Conservation (phyloP, 1,140 invertebrate genomes). For the Chionoecetes opilio region DNA sequence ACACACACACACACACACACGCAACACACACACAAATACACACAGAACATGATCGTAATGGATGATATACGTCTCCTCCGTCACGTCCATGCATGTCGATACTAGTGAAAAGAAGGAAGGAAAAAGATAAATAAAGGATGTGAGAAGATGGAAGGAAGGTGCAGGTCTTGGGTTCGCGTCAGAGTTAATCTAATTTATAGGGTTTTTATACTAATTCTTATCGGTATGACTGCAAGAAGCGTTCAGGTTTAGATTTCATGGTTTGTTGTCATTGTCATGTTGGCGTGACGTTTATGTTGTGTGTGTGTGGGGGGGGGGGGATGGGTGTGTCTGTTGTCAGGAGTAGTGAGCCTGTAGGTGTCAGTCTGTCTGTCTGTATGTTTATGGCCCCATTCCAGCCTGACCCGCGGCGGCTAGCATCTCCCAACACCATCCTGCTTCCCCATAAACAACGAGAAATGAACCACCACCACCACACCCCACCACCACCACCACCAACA, state of each 20-base stretch:
- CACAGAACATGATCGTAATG: neutral
- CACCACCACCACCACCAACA: conserved; percentile 1
- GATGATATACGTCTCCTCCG: neutral
- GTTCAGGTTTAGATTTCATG: conserved; percentile 52
- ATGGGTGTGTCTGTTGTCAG: conserved; percentile 15
- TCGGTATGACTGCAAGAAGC: conserved; percentile 48
- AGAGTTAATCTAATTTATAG: conserved; percentile 60
- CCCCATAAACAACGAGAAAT: conserved; percentile 37
- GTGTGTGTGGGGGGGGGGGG: conserved; percentile 31
- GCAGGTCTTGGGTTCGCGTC: neutral
- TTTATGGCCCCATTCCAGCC: conserved; percentile 21
- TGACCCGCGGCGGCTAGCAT: neutral
- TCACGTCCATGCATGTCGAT: neutral
- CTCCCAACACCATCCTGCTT: neutral
- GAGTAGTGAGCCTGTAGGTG: neutral
- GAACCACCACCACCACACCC: neutral
- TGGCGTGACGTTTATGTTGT: conserved; percentile 20
- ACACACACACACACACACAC: too few species aligned
- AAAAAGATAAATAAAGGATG: neutral
- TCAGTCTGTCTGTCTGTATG: conserved; percentile 48
- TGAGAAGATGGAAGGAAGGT: conserved; percentile 39
- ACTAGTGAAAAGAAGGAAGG: neutral
- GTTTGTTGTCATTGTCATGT: too few species aligned
- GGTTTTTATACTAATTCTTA: conserved; percentile 74
- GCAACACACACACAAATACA: neutral